Evolutionary conservation across 2,888 invertebrate genomes (phyloP).

Genomic region (Entomobrya proxima): DNA sequence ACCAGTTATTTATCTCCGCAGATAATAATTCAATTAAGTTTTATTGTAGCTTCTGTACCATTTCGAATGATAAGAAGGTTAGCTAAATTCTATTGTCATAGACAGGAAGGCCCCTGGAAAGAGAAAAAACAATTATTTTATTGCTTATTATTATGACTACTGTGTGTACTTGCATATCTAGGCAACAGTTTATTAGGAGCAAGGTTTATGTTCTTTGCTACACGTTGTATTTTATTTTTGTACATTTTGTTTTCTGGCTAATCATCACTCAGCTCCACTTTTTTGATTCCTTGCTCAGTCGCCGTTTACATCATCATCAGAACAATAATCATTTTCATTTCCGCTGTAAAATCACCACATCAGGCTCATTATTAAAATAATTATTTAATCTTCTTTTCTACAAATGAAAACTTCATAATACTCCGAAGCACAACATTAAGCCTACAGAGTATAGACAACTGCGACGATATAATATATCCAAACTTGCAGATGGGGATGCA

Average conservation of each 20-base stretch:
- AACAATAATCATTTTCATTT: constrained; percentile 68
- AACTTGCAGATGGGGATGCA: too few species aligned
- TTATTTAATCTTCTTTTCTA: constrained; percentile 52
- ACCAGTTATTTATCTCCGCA: neutral
- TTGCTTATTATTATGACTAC: constrained; percentile 16
- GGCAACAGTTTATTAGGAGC: neutral
- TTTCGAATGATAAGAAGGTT: constrained; percentile 19
- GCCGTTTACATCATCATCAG: neutral
- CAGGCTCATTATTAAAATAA: constrained; percentile 57
- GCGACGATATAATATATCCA: too few species aligned
- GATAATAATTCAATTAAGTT: constrained; percentile 65
- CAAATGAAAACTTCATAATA: neutral
- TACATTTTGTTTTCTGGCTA: neutral
- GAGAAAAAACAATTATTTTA: constrained; percentile 39
- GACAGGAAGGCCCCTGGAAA: constrained; percentile 64
- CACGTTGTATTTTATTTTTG: neutral
- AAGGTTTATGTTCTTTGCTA: neutral
- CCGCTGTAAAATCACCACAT: constrained; percentile 64
- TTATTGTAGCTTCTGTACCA: neutral
- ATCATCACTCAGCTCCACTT: constrained; percentile 1
- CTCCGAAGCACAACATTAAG: neutral
- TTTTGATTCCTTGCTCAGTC: neutral
- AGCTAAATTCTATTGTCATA: constrained; percentile 41
- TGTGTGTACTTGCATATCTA: neutral
- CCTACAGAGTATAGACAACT: neutral